Evolutionary conservation across 1,140 invertebrate species (phyloP).

Genomic region (Zaprionus nigranus): DNA sequence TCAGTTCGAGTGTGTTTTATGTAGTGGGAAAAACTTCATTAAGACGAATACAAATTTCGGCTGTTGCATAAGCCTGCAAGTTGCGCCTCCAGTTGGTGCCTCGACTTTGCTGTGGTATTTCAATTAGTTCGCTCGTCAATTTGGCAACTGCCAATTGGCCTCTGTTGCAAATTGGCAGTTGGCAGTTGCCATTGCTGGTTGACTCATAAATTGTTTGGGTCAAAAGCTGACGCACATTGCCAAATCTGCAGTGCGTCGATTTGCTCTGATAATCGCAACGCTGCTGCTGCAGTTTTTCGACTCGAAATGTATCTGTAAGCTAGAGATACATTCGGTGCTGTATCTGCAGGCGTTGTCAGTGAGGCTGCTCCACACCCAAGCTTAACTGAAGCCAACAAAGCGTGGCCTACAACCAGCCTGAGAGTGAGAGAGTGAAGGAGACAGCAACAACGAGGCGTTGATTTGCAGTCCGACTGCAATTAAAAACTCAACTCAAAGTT

Average conservation of each 20-base stretch:
- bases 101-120: conserved; percentile 22
- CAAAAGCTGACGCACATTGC: conserved; percentile 24
- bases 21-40: conserved; percentile 34
- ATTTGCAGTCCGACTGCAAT: conserved; percentile 67
- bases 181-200: conserved; percentile 7
- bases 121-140: conserved; percentile 41
- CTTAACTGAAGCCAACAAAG: conserved; percentile 52
- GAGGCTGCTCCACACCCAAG: conserved; percentile 22
- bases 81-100: not conserved
- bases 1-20: conserved; percentile 4
- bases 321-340: conserved; percentile 6
- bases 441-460: conserved; percentile 47
- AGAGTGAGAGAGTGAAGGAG: conserved; percentile 1
- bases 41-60: conserved; percentile 16
- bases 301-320: conserved; percentile 18
- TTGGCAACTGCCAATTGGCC: conserved; percentile 35
- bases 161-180: conserved; percentile 27
- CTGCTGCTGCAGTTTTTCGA: conserved; percentile 11
- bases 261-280: conserved; percentile 46
- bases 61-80: not conserved
- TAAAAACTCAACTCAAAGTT: conserved; percentile 46
- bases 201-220: conserved; percentile 38
- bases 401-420: conserved; percentile 49
- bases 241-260: conserved; percentile 45
- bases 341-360: conserved; percentile 20